Conservation (phyloP, 1,140 invertebrate genomes). For the Coboldia fuscipes region DNA sequence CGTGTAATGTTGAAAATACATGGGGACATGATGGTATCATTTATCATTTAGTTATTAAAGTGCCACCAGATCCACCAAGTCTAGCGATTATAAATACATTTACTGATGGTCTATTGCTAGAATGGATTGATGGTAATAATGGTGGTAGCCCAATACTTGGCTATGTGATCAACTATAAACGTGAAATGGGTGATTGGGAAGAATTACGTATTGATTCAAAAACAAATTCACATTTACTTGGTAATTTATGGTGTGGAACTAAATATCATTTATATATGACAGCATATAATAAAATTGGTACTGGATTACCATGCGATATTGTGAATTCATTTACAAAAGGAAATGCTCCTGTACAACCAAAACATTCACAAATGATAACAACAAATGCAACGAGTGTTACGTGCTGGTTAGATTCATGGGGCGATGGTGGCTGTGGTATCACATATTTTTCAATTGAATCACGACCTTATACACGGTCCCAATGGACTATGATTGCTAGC, state of each 20-base stretch:
- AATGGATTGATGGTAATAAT: constrained; percentile 44
- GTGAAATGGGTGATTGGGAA: constrained; percentile 75
- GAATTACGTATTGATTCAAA: constrained; percentile 61
- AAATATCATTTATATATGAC: constrained; percentile 72
- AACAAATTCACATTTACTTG: constrained; percentile 49
- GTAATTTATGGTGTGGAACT: constrained; percentile 70
- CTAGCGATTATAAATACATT: constrained; percentile 45
- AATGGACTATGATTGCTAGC: constrained; percentile 53
- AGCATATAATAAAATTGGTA: constrained; percentile 72
- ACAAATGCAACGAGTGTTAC: constrained; percentile 78
- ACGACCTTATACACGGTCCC: constrained; percentile 14
- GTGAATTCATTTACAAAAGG: constrained; percentile 66
- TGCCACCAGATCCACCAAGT: constrained; percentile 42
- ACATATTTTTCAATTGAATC: constrained; percentile 68
- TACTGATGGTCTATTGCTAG: constrained; percentile 41
- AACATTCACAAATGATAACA: constrained; percentile 61
- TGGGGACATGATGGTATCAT: constrained; percentile 69
- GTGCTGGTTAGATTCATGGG: constrained; percentile 71
- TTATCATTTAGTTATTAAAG: constrained; percentile 42
- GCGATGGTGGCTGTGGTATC: constrained; percentile 74
- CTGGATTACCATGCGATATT: constrained; percentile 68
- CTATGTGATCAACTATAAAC: constrained; percentile 70
- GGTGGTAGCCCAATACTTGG: constrained; percentile 50
- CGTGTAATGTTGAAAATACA: constrained; percentile 63
- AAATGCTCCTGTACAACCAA: constrained; percentile 55